Conservation (phyloP, 2,113 vertebrate species). For the Larimichthys crocea region DNA sequence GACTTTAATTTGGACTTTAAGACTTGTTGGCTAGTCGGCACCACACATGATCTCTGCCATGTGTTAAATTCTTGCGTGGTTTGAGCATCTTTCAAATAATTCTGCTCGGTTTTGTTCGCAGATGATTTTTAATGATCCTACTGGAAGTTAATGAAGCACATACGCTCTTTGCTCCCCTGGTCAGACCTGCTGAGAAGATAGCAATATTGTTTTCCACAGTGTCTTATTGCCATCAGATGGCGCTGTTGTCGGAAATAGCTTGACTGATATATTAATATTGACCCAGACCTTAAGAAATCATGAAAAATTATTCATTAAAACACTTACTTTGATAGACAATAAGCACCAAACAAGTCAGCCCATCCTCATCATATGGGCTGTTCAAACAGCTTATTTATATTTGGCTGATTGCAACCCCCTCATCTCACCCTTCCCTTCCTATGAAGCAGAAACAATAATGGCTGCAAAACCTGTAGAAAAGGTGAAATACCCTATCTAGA, state of each 20-base stretch:
- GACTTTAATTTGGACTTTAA: neutral
- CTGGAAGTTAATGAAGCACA: neutral
- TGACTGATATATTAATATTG: neutral
- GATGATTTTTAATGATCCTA: neutral
- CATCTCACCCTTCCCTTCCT: too few species aligned
- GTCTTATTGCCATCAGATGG: neutral
- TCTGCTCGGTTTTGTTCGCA: neutral
- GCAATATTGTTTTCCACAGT: neutral
- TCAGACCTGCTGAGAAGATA: neutral
- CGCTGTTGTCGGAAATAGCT: neutral
- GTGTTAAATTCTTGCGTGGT: neutral
- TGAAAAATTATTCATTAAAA: too few species aligned
- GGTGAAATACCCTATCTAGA: too few species aligned
- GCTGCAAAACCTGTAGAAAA: too few species aligned
- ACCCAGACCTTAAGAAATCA: too few species aligned
- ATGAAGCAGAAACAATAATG: too few species aligned
- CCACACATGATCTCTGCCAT: neutral
- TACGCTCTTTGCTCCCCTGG: neutral
- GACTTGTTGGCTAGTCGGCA: neutral
- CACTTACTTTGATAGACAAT: too few species aligned
- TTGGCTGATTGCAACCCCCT: too few species aligned
- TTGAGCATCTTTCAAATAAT: neutral
- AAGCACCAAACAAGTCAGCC: too few species aligned
- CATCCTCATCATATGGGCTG: too few species aligned
- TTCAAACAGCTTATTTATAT: too few species aligned